Conservation (phyloP, 2,888 invertebrate genomes). For the Cryptocheilus praepositus region DNA sequence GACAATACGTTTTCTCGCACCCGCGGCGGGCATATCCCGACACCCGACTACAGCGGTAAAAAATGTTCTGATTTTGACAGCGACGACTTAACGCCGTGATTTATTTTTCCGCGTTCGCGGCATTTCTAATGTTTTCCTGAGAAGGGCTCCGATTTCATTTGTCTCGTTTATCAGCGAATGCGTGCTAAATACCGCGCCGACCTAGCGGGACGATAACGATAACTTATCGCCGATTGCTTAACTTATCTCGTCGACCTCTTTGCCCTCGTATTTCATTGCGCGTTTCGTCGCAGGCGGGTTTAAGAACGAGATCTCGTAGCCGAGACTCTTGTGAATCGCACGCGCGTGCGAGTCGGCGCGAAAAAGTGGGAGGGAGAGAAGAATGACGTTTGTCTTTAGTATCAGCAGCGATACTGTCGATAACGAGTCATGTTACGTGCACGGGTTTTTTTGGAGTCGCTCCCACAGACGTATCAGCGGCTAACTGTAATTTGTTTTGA, state of each 20-base stretch:
- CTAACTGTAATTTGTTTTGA: too few species aligned
- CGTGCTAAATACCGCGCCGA: conserved; percentile 49
- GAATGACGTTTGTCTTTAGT: neutral
- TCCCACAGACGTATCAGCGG: too few species aligned
- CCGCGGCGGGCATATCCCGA: too few species aligned
- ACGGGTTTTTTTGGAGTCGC: too few species aligned
- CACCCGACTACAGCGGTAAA: too few species aligned
- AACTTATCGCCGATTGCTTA: conserved; percentile 58
- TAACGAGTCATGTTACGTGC: too few species aligned
- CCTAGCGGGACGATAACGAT: conserved; percentile 49
- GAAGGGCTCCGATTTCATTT: conserved; percentile 32
- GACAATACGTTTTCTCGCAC: too few species aligned
- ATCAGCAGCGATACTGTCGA: too few species aligned
- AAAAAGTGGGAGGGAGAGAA: neutral
- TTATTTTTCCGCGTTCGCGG: conserved; percentile 12
- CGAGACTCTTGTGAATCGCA: conserved; percentile 18
- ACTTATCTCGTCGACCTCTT: conserved; percentile 59
- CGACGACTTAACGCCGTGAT: neutral
- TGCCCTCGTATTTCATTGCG: conserved; percentile 48
- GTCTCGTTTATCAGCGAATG: conserved; percentile 44
- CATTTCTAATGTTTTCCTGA: too few species aligned
- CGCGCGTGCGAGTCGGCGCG: neutral
- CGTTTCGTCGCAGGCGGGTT: conserved; percentile 21
- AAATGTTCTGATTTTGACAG: too few species aligned
- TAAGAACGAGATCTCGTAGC: neutral